These are phyloP conservation scores for Cryptoleucopteryx plumbea DNA, from an alignment of 2,113 vertebrate genomes.

Conservation along the genomic window DNA sequence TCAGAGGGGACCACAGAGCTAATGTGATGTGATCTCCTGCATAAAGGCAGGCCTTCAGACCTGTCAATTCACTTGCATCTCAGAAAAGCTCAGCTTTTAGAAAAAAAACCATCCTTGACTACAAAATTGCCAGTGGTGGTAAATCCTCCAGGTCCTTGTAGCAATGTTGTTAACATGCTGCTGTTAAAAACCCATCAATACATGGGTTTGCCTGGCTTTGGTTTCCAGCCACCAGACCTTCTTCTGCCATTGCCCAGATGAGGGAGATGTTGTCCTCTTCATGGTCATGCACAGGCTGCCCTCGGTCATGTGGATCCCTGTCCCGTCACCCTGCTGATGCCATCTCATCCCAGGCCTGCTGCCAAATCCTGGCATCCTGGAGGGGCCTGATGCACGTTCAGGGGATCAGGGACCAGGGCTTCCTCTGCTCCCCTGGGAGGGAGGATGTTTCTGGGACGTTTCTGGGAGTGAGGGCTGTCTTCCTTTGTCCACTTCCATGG, in stretches of 20 bases:
- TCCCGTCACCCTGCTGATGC: background rate
- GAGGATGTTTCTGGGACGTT: background rate
- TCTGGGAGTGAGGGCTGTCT: background rate
- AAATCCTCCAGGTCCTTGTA: background rate
- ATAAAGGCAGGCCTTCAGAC: background rate
- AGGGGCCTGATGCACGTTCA: accelerated
- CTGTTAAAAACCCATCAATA: accelerated
- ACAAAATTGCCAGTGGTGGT: background rate
- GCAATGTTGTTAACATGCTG: background rate
- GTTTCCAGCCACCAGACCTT: background rate
- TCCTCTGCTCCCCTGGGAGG: background rate
- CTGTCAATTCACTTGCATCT: background rate
- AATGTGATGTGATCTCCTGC: conserved; percentile 2
- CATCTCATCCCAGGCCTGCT: background rate
- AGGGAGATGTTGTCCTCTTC: background rate
- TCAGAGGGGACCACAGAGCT: background rate
- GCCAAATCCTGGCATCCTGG: background rate
- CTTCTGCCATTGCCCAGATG: background rate
- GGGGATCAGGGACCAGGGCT: background rate
- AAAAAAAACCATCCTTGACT: background rate
- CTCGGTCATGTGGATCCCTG: background rate
- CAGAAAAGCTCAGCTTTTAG: background rate
- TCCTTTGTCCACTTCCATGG: background rate
- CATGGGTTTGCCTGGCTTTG: accelerated
- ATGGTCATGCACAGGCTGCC: background rate